A percentile compares a stretch with the other conserved stretches of the same genome.
phyloP scores from a whole-genome alignment of 2,797 vertebrate species.

The Protosalanx chinensis region DNA sequence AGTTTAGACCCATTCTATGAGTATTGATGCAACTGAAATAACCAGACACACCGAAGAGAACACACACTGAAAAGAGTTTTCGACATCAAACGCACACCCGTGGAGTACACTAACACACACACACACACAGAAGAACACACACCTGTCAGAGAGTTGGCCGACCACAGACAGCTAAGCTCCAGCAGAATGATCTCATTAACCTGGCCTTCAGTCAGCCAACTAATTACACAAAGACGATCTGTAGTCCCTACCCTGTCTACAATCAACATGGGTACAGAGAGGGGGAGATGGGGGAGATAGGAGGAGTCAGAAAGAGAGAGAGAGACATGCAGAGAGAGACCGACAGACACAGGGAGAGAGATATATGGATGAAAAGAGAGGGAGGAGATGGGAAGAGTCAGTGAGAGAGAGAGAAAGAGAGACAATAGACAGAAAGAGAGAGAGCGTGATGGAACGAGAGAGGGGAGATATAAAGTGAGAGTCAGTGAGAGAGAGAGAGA shows the following conservation, averaged over 20 bases:
- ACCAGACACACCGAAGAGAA: no score
- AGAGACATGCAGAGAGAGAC: neutral
- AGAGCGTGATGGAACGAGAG: neutral
- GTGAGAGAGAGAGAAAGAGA: slow-evolving; percentile 16
- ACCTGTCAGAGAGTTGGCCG: slow-evolving; percentile 35
- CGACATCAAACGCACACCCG: neutral
- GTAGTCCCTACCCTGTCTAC: slow-evolving; percentile 40
- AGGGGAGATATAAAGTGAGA: neutral
- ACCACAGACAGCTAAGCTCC: slow-evolving; percentile 43
- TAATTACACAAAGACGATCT: slow-evolving; percentile 63
- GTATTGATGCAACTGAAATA: no score
- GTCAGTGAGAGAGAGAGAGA: neutral
- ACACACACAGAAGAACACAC: slow-evolving; percentile 11
- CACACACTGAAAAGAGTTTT: no score
- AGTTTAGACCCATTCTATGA: no score
- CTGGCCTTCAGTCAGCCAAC: slow-evolving; percentile 62
- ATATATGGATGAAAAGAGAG: slow-evolving; percentile 15
- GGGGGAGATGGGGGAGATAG: slow-evolving; percentile 32
- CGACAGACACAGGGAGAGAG: neutral
- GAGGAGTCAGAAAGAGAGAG: neutral
- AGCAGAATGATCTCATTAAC: slow-evolving; percentile 69
- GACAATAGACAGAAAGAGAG: no score
- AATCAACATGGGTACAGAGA: slow-evolving; percentile 42
- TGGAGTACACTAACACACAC: neutral
- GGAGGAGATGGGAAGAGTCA: slow-evolving; percentile 23